Evolutionary conservation across 2,113 vertebrate genomes (phyloP).

Genomic region (Chaetorhynchus papuensis): DNA sequence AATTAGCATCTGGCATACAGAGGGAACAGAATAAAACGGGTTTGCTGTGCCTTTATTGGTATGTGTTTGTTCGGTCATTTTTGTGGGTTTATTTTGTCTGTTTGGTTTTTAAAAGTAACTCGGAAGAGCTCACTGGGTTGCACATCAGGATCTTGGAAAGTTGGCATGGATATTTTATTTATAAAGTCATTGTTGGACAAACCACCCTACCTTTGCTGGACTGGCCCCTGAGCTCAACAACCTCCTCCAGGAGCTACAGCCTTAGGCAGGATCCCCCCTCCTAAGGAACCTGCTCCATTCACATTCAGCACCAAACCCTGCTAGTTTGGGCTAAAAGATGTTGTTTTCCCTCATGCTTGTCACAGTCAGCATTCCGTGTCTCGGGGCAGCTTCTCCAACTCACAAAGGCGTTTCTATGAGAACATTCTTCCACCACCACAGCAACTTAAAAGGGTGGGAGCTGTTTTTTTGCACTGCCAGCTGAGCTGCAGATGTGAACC

Average conservation of each 20-base stretch:
- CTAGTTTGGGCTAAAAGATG: not conserved
- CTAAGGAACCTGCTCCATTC: rapidly evolving
- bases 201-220: not conserved
- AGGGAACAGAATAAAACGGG: not conserved
- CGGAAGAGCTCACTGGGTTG: not conserved
- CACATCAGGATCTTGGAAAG: not conserved
- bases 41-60: not conserved
- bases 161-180: not conserved
- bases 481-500: not conserved
- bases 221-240: not conserved
- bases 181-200: not conserved
- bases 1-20: not conserved
- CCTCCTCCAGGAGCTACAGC: not conserved
- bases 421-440: not conserved
- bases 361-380: not conserved
- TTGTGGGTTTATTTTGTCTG: rapidly evolving
- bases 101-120: not conserved
- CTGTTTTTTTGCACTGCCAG: not conserved
- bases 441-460: not conserved
- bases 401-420: not conserved
- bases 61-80: not conserved
- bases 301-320: not conserved
- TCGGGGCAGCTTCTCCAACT: not conserved
- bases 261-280: not conserved
- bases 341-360: not conserved